These are phyloP conservation scores for Mus spicilegus DNA, from an alignment of 2,113 vertebrate genomes.

Conservation along the genomic window DNA sequence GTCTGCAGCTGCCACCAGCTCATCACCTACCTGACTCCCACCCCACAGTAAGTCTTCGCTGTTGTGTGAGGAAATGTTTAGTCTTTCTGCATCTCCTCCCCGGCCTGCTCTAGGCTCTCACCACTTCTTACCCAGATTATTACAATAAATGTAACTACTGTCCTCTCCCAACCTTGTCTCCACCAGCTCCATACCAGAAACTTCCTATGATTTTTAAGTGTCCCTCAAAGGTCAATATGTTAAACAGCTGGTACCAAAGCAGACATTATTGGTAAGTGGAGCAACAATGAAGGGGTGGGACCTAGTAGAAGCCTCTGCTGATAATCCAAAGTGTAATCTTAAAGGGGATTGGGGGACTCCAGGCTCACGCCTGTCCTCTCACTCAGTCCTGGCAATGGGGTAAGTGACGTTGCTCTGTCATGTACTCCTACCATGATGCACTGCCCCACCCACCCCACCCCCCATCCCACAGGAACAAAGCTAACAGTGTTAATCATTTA, in stretches of 20 bases:
- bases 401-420: too few relatives aligned
- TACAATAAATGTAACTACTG: background rate
- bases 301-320: background rate
- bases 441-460: background rate
- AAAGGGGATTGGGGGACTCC: too few relatives aligned
- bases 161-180: too few relatives aligned
- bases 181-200: background rate
- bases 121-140: background rate
- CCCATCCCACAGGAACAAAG: background rate
- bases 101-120: background rate
- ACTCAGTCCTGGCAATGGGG: too few relatives aligned
- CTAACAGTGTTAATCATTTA: background rate
- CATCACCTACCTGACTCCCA: accelerated
- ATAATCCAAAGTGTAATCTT: too few relatives aligned
- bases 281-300: background rate
- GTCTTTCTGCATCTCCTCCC: background rate
- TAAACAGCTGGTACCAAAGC: background rate
- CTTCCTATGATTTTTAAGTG: background rate
- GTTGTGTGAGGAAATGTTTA: background rate
- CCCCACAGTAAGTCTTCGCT: background rate
- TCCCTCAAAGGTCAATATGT: background rate
- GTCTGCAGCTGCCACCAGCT: background rate
- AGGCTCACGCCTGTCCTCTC: background rate
- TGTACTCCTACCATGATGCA: background rate
- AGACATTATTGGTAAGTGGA: background rate